phyloP scores from a whole-genome alignment of 2,113 vertebrate species.

The Psophia crepitans region DNA sequence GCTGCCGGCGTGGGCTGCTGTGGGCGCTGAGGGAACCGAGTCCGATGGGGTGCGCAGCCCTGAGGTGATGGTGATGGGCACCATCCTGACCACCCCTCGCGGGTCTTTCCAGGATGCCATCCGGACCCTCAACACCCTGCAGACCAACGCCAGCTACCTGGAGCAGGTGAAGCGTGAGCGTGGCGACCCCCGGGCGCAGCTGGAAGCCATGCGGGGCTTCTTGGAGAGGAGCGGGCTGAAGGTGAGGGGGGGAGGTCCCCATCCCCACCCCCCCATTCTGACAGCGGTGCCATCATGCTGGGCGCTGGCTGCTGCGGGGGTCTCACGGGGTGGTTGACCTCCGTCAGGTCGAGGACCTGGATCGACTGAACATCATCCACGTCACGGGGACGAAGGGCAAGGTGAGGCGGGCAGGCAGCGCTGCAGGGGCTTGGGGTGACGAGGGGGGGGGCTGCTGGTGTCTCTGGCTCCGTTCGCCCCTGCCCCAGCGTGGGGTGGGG shows the following conservation, averaged over 20 bases:
- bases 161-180: constrained; percentile 84
- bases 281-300: rapidly evolving
- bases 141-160: constrained; percentile 89
- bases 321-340: constrained; percentile 28
- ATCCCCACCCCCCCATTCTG: rapidly evolving
- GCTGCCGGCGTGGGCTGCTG: neutral
- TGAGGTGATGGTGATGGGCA: rapidly evolving
- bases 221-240: constrained; percentile 82
- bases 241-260: constrained; percentile 61
- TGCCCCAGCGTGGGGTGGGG: rapidly evolving
- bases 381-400: constrained; percentile 97
- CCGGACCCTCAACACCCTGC: constrained; percentile 90
- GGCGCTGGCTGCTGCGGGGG: rapidly evolving
- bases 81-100: neutral
- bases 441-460: rapidly evolving
- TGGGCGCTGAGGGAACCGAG: neutral
- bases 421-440: neutral
- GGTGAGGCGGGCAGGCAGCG: constrained; percentile 73
- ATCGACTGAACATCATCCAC: constrained; percentile 92
- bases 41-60: neutral
- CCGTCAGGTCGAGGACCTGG: constrained; percentile 86
- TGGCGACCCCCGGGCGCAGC: constrained; percentile 76
- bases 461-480: rapidly evolving
- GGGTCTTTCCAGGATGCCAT: constrained; percentile 82
- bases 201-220: constrained; percentile 86